Percentiles rank a stretch among this genome's conserved stretches.
Evolutionary conservation across 2,113 vertebrate species (phyloP).

Genomic region (Myotis yumanensis): DNA sequence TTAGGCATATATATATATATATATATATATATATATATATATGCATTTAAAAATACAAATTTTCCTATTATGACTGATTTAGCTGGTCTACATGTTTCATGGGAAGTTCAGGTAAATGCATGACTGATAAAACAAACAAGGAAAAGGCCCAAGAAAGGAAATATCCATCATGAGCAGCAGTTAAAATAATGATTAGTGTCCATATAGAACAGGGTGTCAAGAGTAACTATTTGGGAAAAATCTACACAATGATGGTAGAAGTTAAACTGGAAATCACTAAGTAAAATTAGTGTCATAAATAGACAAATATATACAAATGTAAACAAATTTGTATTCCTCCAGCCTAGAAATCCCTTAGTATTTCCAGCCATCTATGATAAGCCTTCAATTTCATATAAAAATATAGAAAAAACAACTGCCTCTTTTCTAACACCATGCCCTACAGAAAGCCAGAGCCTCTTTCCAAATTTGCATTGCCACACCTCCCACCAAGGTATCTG

Average conservation of each 20-base stretch:
- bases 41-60: neutral
- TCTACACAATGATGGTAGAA: neutral
- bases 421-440: neutral
- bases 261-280: neutral
- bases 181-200: neutral
- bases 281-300: neutral
- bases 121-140: neutral
- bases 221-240: neutral
- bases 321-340: neutral
- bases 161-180: neutral
- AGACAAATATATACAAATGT: neutral
- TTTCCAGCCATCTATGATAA: neutral
- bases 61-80: neutral
- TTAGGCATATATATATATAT: too few species aligned
- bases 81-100: neutral
- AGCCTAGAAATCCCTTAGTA: neutral
- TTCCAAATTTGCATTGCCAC: neutral
- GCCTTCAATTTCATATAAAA: neutral
- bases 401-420: neutral
- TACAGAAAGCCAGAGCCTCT: neutral
- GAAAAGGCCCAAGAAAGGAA: neutral
- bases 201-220: neutral
- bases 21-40: too few species aligned
- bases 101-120: neutral
- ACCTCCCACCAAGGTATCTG: accelerated